Percentiles rank a stretch among this genome's conserved stretches.
Evolutionary conservation across 2,797 vertebrate species (phyloP).

Genomic region (Thalassophryne amazonica): DNA sequence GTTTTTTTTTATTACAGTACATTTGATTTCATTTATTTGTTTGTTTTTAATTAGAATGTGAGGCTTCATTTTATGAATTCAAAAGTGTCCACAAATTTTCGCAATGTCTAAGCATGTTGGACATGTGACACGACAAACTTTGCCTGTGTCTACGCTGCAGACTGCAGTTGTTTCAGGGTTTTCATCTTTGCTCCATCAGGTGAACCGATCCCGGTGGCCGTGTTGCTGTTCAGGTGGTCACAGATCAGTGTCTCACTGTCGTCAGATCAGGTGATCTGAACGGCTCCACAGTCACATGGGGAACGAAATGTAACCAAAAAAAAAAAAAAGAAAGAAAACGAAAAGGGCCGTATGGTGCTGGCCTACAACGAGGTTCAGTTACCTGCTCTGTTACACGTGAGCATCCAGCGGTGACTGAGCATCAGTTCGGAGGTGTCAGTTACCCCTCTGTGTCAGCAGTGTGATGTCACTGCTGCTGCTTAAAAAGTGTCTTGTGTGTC

Average conservation of each 20-base stretch:
- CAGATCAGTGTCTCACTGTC: constrained; percentile 18
- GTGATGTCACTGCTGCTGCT: constrained; percentile 39
- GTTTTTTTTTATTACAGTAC: too few species aligned
- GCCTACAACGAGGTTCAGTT: constrained; percentile 45
- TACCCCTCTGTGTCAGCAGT: constrained; percentile 33
- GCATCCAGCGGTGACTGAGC: constrained; percentile 13
- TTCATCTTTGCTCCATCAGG: neutral
- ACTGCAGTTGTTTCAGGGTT: neutral
- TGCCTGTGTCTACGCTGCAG: too few species aligned
- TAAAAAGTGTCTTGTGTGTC: constrained; percentile 52
- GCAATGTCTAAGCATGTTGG: too few species aligned
- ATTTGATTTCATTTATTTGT: too few species aligned
- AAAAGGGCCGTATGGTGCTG: constrained; percentile 26
- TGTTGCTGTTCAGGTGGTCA: constrained; percentile 2
- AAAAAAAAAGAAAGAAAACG: too few species aligned
- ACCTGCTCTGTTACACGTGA: constrained; percentile 44
- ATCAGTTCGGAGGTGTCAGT: constrained; percentile 25
- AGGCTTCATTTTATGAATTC: neutral
- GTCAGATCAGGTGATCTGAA: constrained; percentile 40
- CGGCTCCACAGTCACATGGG: neutral
- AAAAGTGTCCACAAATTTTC: too few species aligned
- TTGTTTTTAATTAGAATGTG: neutral
- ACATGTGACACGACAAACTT: too few species aligned
- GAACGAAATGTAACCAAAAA: constrained; percentile 24
- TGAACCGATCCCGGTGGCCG: neutral